Conservation (phyloP, 1,140 invertebrate genomes). For the Ditylenchus dipsaci region DNA sequence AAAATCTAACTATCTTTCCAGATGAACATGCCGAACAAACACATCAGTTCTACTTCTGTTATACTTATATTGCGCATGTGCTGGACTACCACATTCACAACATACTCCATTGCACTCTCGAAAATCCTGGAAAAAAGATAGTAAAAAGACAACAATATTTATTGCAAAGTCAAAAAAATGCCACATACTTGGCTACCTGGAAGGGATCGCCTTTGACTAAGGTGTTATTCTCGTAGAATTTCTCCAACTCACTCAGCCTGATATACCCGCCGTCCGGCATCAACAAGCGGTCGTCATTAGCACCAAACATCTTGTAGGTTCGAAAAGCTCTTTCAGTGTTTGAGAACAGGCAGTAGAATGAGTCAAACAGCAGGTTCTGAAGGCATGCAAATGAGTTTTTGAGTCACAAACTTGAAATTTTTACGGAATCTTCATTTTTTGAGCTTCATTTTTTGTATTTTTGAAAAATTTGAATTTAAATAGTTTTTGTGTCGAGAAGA, state of each 20-base stretch:
- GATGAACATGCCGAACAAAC: conserved; percentile 38
- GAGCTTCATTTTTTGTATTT: too few relatives aligned
- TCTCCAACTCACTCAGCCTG: conserved; percentile 35
- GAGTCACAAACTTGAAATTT: too few relatives aligned
- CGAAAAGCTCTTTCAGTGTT: conserved; percentile 41
- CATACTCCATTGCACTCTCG: conserved; percentile 38
- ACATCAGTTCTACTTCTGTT: conserved; percentile 40
- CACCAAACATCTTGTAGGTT: conserved; percentile 41
- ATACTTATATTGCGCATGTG: conserved; percentile 42
- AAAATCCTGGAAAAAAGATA: conserved; percentile 41
- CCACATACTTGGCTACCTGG: conserved; percentile 39
- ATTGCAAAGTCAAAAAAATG: conserved; percentile 14
- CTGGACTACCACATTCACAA: conserved; percentile 40
- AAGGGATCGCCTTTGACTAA: conserved; percentile 31
- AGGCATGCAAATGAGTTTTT: too few relatives aligned
- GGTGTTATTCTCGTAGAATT: conserved; percentile 43
- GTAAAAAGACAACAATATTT: too few relatives aligned
- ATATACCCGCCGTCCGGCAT: conserved; percentile 46
- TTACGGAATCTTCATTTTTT: background rate
- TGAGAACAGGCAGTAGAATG: conserved; percentile 44
- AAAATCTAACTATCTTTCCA: conserved; percentile 37
- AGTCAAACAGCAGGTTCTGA: conserved; percentile 36
- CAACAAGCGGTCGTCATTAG: conserved; percentile 33
- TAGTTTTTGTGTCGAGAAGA: too few relatives aligned
- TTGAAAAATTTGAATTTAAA: too few relatives aligned